These are phyloP conservation scores for Glyphotaelius pellucidus DNA, from an alignment of 2,888 invertebrate species.

Conservation along the genomic window DNA sequence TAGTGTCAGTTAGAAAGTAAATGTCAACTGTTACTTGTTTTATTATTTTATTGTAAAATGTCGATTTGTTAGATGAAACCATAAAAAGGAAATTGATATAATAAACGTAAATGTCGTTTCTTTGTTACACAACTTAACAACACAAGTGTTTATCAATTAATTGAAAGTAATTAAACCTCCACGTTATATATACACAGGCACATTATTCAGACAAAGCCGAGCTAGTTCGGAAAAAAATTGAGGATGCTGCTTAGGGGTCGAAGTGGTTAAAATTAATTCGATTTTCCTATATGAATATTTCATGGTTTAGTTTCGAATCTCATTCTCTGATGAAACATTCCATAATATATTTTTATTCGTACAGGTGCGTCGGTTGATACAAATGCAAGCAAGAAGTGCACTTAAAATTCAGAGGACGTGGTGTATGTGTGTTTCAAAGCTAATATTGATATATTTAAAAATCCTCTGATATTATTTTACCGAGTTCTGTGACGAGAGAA, in stretches of 20 bases:
- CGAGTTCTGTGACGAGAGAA: background rate
- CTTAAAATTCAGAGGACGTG: constrained; percentile 36
- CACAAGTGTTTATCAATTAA: too few relatives aligned
- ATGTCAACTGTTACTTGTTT: too few relatives aligned
- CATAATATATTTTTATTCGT: background rate
- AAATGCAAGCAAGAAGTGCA: constrained; percentile 4
- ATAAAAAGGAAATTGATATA: too few relatives aligned
- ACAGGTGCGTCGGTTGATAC: background rate
- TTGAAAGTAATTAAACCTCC: too few relatives aligned
- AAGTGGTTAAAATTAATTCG: background rate
- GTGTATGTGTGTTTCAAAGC: background rate
- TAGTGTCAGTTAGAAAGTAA: too few relatives aligned
- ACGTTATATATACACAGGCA: too few relatives aligned
- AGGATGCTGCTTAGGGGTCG: too few relatives aligned
- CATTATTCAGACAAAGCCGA: too few relatives aligned
- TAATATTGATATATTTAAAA: constrained; percentile 19
- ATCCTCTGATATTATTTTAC: constrained; percentile 19
- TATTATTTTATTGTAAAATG: too few relatives aligned
- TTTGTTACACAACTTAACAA: too few relatives aligned
- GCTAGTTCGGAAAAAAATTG: background rate
- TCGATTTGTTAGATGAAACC: too few relatives aligned
- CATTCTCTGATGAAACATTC: background rate
- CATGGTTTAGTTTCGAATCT: background rate
- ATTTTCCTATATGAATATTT: background rate
- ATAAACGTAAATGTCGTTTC: too few relatives aligned